Base-by-base conservation (phyloP, 2,113 vertebrate species). In the Poeciliopsis turrubarensis region DNA sequence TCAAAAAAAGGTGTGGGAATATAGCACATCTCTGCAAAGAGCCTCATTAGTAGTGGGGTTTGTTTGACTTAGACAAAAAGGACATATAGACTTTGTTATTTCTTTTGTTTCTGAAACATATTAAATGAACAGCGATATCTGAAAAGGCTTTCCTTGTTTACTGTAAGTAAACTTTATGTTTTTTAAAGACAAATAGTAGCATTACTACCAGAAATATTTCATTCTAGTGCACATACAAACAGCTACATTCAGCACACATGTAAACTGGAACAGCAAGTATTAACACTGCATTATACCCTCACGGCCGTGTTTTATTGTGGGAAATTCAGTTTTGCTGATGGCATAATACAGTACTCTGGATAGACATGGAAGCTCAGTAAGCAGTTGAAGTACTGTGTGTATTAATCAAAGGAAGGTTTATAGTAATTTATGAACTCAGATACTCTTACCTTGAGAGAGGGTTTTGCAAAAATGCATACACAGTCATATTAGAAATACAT, bases 161-260 rank as follows among this genome's bases (percentile, higher is more conserved):
- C 69, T 47, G 78, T 78, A 83, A 73, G 83, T 85, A 76, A 82
- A 75, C 77, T 79, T 32, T 62, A 65, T 73, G 81, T 84, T 61
- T 65, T 32, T 34, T 32, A 73, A 7, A 37, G 60, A 27, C 44
- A 34, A 37, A 57, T 61, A 75, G 67, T 65, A 44, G 68, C 25
- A 54, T 63, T 64, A 69, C 60, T 0, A 30, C 57, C 68, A 67
- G 61, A 22, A 34, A 17, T 26, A 34, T 68, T 71, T 61, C 10
- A 76, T 81, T n/a, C 73, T 70, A 65, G 44, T 80, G 75, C 78
- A 77, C 74, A 91, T 90, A 66, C 72, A 87, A 86, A 86, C 82
- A 27, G 75, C 75, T 75, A 82, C 80, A 68, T 75, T 68, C 78
- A 64, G 70, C 19, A 31, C 47, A 74, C 14, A 11, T 77, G 86